Conservation (phyloP, 2,113 vertebrate genomes). For the Pandion haliaetus region DNA sequence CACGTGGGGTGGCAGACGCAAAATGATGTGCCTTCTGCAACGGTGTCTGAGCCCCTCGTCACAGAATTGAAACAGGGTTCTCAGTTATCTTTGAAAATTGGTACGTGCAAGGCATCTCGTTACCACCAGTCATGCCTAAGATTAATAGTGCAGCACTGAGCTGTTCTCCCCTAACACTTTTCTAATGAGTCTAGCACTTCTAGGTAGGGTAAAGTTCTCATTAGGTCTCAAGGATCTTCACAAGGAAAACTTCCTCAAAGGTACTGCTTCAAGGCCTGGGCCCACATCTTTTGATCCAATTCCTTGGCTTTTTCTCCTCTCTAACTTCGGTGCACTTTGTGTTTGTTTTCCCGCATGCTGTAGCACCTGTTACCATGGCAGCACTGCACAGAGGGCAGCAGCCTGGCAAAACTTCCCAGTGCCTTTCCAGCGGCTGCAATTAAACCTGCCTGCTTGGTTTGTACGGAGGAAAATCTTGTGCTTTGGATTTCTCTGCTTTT, state of each 20-base stretch:
- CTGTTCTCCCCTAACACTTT: neutral
- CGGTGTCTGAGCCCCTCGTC: neutral
- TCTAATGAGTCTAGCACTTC: conserved; percentile 29
- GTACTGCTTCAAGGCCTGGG: neutral
- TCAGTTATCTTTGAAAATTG: conserved; percentile 6
- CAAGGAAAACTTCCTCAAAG: conserved; percentile 41
- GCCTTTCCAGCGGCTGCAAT: conserved; percentile 41
- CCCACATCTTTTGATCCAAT: neutral
- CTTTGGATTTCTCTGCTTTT: conserved; percentile 32
- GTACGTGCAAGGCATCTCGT: neutral
- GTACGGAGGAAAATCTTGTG: conserved; percentile 17
- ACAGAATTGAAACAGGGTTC: neutral
- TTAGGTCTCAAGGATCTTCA: conserved; percentile 32
- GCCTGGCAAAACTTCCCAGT: conserved; percentile 6
- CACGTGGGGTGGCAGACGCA: neutral
- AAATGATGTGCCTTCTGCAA: neutral
- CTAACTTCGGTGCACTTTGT: neutral
- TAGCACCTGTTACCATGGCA: conserved; percentile 50
- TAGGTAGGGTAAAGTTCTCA: conserved; percentile 18
- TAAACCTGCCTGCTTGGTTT: conserved; percentile 14
- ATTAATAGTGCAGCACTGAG: conserved; percentile 9
- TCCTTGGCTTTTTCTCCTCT: neutral
- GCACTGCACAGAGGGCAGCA: neutral
- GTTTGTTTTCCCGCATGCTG: neutral
- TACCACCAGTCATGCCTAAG: conserved; percentile 2